A percentile compares a stretch with the other conserved stretches of the same genome.
Evolutionary conservation across 2,888 invertebrate species (phyloP).

Genomic region (Clepsis dumicolana): DNA sequence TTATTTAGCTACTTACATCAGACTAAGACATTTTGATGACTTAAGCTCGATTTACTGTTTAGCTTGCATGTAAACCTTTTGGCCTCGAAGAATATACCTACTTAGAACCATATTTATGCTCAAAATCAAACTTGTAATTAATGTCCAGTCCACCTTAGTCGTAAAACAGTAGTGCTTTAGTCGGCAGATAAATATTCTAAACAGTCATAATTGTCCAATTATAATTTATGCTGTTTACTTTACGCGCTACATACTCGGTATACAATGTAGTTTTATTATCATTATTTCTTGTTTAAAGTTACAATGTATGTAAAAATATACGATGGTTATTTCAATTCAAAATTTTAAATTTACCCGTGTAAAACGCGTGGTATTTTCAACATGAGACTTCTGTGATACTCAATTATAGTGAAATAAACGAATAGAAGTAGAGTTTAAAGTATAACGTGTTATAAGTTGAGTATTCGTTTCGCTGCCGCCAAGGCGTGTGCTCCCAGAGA

Average conservation of each 20-base stretch:
- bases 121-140: not conserved
- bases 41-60: not conserved
- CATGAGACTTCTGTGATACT: too few species aligned
- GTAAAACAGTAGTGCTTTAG: conserved; percentile 16
- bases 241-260: conserved; percentile 11
- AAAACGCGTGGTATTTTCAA: not conserved
- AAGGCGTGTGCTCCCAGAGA: too few species aligned
- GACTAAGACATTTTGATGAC: not conserved
- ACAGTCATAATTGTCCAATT: conserved; percentile 16
- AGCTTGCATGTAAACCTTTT: not conserved
- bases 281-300: not conserved
- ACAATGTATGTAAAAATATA: not conserved
- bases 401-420: too few species aligned
- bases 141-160: not conserved
- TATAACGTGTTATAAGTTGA: too few species aligned
- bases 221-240: conserved; percentile 24
- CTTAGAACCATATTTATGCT: not conserved
- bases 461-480: too few species aligned
- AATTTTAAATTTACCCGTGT: not conserved
- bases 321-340: not conserved
- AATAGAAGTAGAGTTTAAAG: too few species aligned
- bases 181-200: conserved; percentile 5
- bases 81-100: not conserved
- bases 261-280: conserved; percentile 20
- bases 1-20: not conserved